These are phyloP conservation scores for Gymnoscopelus braueri DNA, from an alignment of 2,797 vertebrate species.

Conservation along the genomic window DNA sequence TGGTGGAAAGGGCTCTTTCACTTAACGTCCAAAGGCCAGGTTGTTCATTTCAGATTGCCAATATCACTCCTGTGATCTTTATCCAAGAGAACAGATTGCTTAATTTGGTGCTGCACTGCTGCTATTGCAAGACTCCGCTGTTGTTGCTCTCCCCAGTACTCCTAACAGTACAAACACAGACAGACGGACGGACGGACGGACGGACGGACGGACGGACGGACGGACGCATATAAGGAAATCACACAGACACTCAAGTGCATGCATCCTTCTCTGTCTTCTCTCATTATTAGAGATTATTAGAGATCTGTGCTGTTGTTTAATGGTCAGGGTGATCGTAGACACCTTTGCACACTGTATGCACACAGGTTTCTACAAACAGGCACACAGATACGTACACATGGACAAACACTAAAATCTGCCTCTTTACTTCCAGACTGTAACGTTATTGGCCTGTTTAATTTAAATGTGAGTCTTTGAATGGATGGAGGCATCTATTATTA, in stretches of 20 bases:
- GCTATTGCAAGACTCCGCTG: slow-evolving; percentile 23
- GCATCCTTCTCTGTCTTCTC: not conserved
- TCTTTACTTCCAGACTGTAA: too few relatives aligned
- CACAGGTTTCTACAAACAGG: too few relatives aligned
- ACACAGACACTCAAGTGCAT: not conserved
- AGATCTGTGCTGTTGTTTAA: too few relatives aligned
- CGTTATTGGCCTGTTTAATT: too few relatives aligned
- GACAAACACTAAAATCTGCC: too few relatives aligned
- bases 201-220: slow-evolving; percentile 1
- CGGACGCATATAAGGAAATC: not conserved
- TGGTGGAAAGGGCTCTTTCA: slow-evolving; percentile 33
- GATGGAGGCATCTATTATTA: too few relatives aligned
- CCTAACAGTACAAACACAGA: not conserved
- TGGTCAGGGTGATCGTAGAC: too few relatives aligned
- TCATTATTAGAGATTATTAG: too few relatives aligned
- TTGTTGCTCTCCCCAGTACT: not conserved
- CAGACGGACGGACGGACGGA: not conserved
- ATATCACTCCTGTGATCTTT: slow-evolving; percentile 56
- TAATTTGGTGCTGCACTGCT: slow-evolving; percentile 57
- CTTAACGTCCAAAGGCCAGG: slow-evolving; percentile 46
- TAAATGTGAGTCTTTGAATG: too few relatives aligned
- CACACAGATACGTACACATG: too few relatives aligned
- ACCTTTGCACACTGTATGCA: too few relatives aligned
- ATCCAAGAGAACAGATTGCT: slow-evolving; percentile 44
- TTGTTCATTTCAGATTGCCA: slow-evolving; percentile 52